Conservation (phyloP, 2,113 vertebrate species). For the Mesembrinibis cayennensis region DNA sequence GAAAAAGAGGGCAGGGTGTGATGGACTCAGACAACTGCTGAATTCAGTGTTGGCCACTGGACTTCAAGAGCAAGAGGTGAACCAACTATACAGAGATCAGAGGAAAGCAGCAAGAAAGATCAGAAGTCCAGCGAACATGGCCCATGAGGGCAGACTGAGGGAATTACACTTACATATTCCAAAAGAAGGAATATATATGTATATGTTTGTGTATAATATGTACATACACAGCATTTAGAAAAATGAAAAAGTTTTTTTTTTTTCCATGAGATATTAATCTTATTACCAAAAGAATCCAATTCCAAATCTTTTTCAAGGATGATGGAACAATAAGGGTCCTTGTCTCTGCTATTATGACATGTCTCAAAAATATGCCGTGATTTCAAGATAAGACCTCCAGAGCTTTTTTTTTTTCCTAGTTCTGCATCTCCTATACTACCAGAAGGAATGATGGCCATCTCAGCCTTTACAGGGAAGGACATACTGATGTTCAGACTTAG, state of each 20-base stretch:
- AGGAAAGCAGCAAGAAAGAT: neutral
- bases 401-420: neutral
- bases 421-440: neutral
- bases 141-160: neutral
- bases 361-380: neutral
- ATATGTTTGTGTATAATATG: too few species aligned
- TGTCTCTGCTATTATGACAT: fast-evolving
- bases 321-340: neutral
- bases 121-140: neutral
- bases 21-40: neutral
- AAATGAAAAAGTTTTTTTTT: neutral
- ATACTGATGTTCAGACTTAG: neutral
- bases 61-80: neutral
- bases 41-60: neutral
- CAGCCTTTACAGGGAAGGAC: neutral
- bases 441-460: neutral
- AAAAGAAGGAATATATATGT: neutral
- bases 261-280: neutral
- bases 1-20: neutral
- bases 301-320: neutral
- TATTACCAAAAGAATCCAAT: neutral
- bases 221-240: neutral
- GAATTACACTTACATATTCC: neutral
- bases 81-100: neutral
- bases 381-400: neutral